Evolutionary conservation across 2,113 vertebrate genomes (phyloP).

Genomic region (Tenebrosternarchus preto): DNA sequence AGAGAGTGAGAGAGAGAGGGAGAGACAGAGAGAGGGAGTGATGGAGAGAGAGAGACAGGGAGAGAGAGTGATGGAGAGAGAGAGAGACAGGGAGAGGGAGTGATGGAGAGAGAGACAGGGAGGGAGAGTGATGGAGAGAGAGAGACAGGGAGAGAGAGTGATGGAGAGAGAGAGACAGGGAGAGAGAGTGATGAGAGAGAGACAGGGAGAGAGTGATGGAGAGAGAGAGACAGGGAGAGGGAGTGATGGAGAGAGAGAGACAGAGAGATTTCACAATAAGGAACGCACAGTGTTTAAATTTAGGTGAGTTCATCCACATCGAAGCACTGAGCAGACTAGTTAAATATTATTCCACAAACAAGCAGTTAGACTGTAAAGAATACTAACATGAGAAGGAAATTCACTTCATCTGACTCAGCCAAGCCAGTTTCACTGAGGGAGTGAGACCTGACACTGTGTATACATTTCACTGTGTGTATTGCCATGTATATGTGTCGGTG

Average conservation of each 20-base stretch:
- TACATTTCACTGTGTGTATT: conserved; percentile 15
- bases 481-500: conserved; percentile 19
- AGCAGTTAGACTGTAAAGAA: conserved; percentile 38
- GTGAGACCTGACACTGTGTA: conserved; percentile 43
- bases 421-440: conserved; percentile 44
- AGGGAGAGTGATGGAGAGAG: background rate
- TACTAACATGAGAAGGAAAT: conserved; percentile 27
- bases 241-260: background rate
- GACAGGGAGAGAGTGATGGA: background rate
- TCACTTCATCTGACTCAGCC: conserved; percentile 20
- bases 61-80: background rate
- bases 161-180: background rate
- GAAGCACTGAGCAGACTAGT: background rate
- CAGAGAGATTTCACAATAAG: background rate
- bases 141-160: background rate
- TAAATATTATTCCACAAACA: conserved; percentile 1
- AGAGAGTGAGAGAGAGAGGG: background rate
- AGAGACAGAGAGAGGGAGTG: background rate
- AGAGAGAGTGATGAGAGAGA: background rate
- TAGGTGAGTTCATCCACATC: background rate
- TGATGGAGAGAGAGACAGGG: background rate
- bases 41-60: background rate
- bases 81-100: background rate
- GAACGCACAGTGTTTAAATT: background rate
- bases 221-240: background rate